phyloP scores from a whole-genome alignment of 2,113 vertebrate genomes.

The Micromys minutus region DNA sequence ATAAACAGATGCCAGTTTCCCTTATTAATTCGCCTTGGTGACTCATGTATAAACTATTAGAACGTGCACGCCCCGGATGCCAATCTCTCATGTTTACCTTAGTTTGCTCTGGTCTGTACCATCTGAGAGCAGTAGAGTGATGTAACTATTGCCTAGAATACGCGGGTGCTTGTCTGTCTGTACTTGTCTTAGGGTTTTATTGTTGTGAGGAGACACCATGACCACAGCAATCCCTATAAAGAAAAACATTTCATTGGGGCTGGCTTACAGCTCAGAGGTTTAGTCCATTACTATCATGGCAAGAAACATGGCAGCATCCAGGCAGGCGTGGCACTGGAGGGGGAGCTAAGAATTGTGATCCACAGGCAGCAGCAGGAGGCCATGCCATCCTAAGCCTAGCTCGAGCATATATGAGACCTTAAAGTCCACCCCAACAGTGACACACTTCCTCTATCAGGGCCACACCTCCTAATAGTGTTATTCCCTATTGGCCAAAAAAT shows the following conservation, averaged over 20 bases:
- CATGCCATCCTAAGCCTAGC: neutral
- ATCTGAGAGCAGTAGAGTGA: conserved; percentile 66
- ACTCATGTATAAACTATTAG: conserved; percentile 85
- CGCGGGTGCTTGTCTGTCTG: conserved; percentile 33
- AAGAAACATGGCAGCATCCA: neutral
- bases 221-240: neutral
- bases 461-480: neutral
- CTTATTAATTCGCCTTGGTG: conserved; percentile 90
- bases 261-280: neutral
- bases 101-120: conserved; percentile 77
- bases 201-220: neutral
- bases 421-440: neutral
- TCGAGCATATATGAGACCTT: neutral
- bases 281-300: neutral
- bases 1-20: conserved; percentile 91
- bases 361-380: neutral
- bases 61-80: conserved; percentile 81
- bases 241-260: neutral
- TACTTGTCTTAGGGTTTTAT: neutral
- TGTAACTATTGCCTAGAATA: neutral
- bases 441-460: neutral
- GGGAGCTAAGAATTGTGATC: neutral
- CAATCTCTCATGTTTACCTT: conserved; percentile 79
- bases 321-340: neutral
- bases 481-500: neutral